These are phyloP conservation scores for Lasioglossum zephyrum DNA, from an alignment of 2,888 invertebrate species.

Conservation along the genomic window DNA sequence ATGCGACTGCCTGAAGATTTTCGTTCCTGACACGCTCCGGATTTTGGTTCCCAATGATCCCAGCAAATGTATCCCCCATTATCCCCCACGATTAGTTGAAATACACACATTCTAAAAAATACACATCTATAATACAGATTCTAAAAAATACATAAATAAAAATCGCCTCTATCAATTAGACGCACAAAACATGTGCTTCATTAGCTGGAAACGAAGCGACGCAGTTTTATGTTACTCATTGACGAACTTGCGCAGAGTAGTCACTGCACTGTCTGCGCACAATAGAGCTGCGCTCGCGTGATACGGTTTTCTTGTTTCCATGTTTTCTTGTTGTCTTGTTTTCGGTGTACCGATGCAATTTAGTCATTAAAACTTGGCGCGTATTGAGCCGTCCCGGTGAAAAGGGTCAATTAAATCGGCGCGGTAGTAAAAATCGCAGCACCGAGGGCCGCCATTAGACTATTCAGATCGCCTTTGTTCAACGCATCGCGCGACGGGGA, in stretches of 20 bases:
- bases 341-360: neutral
- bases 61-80: no score
- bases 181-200: neutral
- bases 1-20: slow-evolving; percentile 1
- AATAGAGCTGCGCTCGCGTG: neutral
- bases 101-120: no score
- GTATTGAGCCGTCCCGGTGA: neutral
- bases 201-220: neutral
- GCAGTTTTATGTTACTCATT: neutral
- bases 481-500: neutral
- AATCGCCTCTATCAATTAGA: no score
- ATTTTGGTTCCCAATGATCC: slow-evolving; percentile 6
- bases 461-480: neutral
- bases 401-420: neutral
- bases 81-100: no score
- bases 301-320: neutral
- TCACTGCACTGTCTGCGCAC: no score
- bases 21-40: neutral
- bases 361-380: neutral
- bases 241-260: neutral
- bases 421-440: neutral
- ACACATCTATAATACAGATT: no score
- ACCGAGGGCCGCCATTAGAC: neutral
- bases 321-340: neutral
- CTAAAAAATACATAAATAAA: no score